These are phyloP conservation scores for Rousettus leschenaultii DNA, from an alignment of 2,113 vertebrate species.

Conservation along the genomic window DNA sequence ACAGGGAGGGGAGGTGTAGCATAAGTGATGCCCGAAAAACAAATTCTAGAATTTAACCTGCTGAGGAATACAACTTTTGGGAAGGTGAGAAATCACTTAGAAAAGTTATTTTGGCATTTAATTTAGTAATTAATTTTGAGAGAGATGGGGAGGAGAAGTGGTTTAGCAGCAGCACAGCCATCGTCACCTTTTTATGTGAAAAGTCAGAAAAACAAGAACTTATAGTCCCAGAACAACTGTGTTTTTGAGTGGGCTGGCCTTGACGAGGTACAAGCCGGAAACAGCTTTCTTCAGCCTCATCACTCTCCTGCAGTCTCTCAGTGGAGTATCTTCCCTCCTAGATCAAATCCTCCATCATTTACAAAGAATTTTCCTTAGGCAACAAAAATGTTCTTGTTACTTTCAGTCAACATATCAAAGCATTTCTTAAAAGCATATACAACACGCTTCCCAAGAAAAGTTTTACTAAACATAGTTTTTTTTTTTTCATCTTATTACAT, in stretches of 20 bases:
- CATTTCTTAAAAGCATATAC: neutral
- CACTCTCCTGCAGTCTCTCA: neutral
- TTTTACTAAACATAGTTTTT: neutral
- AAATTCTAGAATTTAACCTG: constrained; percentile 31
- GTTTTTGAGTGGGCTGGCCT: neutral
- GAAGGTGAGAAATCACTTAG: constrained; percentile 40
- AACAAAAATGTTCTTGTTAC: neutral
- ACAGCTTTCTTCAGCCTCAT: neutral
- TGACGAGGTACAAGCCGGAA: neutral
- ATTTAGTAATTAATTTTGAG: constrained; percentile 56
- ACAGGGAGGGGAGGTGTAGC: neutral
- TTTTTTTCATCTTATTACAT: neutral
- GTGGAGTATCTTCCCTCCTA: neutral
- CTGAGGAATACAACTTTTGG: constrained; percentile 55
- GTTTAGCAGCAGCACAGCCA: too few relatives aligned
- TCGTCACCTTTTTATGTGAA: neutral
- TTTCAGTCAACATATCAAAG: neutral
- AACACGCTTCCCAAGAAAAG: neutral
- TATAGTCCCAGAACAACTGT: neutral
- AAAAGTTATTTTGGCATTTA: constrained; percentile 47
- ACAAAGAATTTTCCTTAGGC: neutral
- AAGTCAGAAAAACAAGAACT: neutral
- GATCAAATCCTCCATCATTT: neutral
- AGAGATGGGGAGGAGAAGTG: neutral
- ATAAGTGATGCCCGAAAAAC: neutral